Conservation (phyloP, 2,113 vertebrate species). For the Brevimyrus niger region DNA sequence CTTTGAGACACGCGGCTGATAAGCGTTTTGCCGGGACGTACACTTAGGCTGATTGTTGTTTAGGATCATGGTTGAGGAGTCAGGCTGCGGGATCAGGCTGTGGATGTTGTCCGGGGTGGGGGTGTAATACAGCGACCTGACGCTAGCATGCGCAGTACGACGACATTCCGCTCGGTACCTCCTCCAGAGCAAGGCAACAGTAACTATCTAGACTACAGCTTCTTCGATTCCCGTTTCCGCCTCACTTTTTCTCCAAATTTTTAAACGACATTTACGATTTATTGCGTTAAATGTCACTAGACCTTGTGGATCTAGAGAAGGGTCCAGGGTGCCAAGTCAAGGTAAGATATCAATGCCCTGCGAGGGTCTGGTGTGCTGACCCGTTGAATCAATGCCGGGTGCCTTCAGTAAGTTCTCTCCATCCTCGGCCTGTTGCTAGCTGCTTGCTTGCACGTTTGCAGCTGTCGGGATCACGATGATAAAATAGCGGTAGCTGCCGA, state of each 20-base stretch:
- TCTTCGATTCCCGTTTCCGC: constrained; percentile 43
- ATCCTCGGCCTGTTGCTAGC: constrained; percentile 44
- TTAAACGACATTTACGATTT: constrained; percentile 18
- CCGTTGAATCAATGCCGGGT: constrained; percentile 17
- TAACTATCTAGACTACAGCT: constrained; percentile 30
- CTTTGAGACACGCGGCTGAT: neutral
- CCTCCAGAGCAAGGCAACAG: constrained; percentile 30
- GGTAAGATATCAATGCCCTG: constrained; percentile 23
- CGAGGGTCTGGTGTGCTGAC: neutral
- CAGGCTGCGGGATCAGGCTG: neutral
- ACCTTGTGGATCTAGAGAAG: constrained; percentile 10
- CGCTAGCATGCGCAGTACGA: constrained; percentile 40
- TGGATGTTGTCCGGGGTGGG: constrained; percentile 3
- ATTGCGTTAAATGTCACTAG: constrained; percentile 14
- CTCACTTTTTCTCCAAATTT: constrained; percentile 12
- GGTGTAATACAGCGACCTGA: constrained; percentile 27
- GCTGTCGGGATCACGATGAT: constrained; percentile 14
- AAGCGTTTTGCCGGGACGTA: neutral
- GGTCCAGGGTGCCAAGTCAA: neutral
- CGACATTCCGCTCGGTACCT: constrained; percentile 29
- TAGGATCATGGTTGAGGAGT: neutral
- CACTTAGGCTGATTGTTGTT: neutral
- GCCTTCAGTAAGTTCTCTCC: constrained; percentile 21
- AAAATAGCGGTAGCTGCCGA: constrained; percentile 26
- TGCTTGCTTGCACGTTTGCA: constrained; percentile 4